These are phyloP conservation scores for Fukomys damarensis DNA, from an alignment of 2,113 vertebrate genomes.

Conservation along the genomic window DNA sequence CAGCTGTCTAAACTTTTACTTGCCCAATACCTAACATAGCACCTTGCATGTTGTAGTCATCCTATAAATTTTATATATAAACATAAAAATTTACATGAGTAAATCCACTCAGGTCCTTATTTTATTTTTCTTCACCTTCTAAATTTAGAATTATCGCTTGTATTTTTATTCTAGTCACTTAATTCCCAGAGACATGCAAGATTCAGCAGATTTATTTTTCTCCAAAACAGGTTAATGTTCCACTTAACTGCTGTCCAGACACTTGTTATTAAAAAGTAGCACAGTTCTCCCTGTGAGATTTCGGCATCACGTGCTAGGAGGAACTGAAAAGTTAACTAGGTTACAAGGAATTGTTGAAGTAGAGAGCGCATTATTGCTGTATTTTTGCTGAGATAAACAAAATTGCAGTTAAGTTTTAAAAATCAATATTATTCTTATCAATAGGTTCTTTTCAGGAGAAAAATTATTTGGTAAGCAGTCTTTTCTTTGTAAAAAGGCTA, in stretches of 20 bases:
- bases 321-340: conserved; percentile 69
- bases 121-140: conserved; percentile 3
- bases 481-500: neutral
- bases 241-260: conserved; percentile 77
- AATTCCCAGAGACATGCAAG: conserved; percentile 56
- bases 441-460: neutral
- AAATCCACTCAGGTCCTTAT: neutral
- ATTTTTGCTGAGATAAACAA: conserved; percentile 42
- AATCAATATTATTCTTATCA: neutral
- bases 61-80: neutral
- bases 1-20: conserved; percentile 10
- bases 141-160: conserved; percentile 57
- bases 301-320: conserved; percentile 63
- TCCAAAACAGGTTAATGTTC: conserved; percentile 73
- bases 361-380: neutral
- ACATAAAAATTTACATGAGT: neutral
- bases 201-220: conserved; percentile 75
- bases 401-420: conserved; percentile 5
- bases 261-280: conserved; percentile 78
- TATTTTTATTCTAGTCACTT: conserved; percentile 52
- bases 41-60: neutral
- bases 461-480: neutral
- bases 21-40: neutral
- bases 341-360: conserved; percentile 59
- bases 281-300: conserved; percentile 78